Evolutionary conservation across 2,113 vertebrate species (phyloP).

Genomic region (Hippocampus zosterae): DNA sequence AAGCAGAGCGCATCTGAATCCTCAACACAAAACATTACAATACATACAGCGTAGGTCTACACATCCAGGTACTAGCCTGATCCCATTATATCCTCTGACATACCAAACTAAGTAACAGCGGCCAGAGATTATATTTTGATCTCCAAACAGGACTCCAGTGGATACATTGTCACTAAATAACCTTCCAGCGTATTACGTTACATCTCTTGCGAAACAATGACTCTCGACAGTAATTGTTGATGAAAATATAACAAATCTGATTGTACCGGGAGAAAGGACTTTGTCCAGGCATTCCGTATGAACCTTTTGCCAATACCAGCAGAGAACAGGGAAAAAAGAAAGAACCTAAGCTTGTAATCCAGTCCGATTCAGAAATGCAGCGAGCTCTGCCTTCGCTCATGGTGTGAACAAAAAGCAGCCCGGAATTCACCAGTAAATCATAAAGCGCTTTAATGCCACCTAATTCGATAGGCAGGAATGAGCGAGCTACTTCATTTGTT

Average conservation of each 20-base stretch:
- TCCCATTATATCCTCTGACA: background rate
- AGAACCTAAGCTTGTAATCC: conserved; percentile 2
- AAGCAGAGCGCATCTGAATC: background rate
- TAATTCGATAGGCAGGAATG: conserved; percentile 2
- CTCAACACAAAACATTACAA: background rate
- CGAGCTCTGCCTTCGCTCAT: background rate
- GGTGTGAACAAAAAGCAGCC: conserved; percentile 8
- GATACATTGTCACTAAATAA: background rate
- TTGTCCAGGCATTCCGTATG: background rate
- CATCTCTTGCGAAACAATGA: background rate
- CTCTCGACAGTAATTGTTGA: background rate
- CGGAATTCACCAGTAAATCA: conserved; percentile 1
- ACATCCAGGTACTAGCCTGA: background rate
- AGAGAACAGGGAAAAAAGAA: background rate
- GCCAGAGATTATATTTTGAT: background rate
- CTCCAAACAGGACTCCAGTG: background rate
- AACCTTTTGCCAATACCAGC: background rate
- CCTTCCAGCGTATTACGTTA: background rate
- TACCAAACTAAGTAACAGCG: background rate
- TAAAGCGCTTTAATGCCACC: background rate
- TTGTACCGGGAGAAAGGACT: background rate
- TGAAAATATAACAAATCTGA: background rate
- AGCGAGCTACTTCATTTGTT: background rate
- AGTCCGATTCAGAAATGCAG: background rate
- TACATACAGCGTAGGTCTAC: background rate